Evolutionary conservation across 2,113 vertebrate genomes (phyloP).

Genomic region (Prolemur simus): DNA sequence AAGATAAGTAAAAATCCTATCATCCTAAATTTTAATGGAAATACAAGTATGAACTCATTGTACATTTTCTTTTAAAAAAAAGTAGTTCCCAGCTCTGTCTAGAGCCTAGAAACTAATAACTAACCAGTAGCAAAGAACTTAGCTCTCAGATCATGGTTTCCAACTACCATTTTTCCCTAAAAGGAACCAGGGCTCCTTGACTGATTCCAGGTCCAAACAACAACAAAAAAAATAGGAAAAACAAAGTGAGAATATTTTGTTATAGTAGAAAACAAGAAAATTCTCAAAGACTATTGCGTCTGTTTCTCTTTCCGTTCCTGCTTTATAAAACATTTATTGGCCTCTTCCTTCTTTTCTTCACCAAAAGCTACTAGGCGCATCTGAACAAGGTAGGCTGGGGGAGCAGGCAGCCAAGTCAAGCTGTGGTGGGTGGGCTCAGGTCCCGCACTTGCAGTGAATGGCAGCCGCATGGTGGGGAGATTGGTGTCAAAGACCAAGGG

Average conservation of each 20-base stretch:
- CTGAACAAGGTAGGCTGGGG: not conserved
- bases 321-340: not conserved
- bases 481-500: not conserved
- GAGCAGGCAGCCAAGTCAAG: not conserved
- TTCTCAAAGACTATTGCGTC: not conserved
- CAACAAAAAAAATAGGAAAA: not conserved
- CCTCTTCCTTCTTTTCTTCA: not conserved
- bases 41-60: not conserved
- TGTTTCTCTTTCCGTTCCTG: not conserved
- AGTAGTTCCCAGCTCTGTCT: not conserved
- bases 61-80: not conserved
- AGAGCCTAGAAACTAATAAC: not conserved
- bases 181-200: not conserved
- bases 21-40: slow-evolving; percentile 1
- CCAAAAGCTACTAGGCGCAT: not conserved
- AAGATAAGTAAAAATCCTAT: not conserved
- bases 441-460: too few species aligned
- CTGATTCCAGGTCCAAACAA: not conserved
- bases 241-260: not conserved
- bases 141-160: not conserved
- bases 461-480: not conserved
- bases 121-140: not conserved
- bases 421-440: not conserved
- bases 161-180: not conserved
- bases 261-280: not conserved